phyloP scores from a whole-genome alignment of 2,113 vertebrate genomes.

The Nothoprocta perdicaria region DNA sequence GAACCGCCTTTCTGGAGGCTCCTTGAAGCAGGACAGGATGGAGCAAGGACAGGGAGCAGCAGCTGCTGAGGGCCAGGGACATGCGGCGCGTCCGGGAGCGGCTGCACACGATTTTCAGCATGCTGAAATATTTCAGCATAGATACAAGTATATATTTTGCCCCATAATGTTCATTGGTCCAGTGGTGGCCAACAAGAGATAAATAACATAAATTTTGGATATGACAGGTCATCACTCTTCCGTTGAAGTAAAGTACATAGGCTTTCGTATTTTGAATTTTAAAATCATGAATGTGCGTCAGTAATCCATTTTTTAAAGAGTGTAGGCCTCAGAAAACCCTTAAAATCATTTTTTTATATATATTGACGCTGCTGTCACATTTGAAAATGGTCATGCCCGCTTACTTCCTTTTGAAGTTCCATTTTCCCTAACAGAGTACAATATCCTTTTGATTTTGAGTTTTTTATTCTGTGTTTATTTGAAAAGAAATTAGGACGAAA shows the following conservation, averaged over 20 bases:
- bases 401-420: background rate
- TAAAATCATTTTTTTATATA: background rate
- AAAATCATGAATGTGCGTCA: too few relatives aligned
- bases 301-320: background rate
- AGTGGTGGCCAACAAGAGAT: background rate
- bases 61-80: background rate
- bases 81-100: background rate
- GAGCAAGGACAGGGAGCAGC: background rate
- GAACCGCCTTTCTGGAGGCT: background rate
- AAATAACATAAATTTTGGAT: background rate
- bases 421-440: background rate
- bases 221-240: background rate
- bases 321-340: background rate
- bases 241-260: background rate
- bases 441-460: background rate
- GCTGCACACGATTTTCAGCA: background rate
- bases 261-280: background rate
- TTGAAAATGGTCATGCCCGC: background rate
- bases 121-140: too few relatives aligned
- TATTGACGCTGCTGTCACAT: background rate
- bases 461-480: background rate
- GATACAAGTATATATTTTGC: background rate
- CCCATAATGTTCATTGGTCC: background rate
- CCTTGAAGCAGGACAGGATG: background rate
- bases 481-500: background rate